Percentiles rank a stretch among this genome's conserved stretches.
phyloP scores from a whole-genome alignment of 2,113 vertebrate species.

The Saguinus midas region DNA sequence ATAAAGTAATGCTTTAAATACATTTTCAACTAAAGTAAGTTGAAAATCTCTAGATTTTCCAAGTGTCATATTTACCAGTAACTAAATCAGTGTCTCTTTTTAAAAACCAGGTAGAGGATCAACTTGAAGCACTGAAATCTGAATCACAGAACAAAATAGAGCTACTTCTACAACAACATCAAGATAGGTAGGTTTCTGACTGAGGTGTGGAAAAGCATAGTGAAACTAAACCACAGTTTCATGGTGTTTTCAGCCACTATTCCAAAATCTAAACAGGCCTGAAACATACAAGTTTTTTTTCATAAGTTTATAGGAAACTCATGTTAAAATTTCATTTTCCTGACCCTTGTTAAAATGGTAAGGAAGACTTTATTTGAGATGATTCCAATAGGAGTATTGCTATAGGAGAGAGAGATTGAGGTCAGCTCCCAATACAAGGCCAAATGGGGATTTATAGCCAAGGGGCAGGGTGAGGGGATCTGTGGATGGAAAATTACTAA shows the following conservation, averaged over 20 bases:
- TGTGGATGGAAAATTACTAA: background rate
- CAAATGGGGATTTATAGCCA: background rate
- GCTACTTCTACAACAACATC: conserved; percentile 79
- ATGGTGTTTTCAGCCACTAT: background rate
- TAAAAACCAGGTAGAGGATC: conserved; percentile 78
- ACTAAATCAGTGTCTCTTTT: conserved; percentile 31
- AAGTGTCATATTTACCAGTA: background rate
- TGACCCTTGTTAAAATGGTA: background rate
- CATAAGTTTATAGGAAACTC: background rate
- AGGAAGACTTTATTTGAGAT: conserved; percentile 1
- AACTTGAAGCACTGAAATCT: conserved; percentile 77
- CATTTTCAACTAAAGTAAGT: background rate
- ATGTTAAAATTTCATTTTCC: background rate
- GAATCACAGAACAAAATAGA: conserved; percentile 75
- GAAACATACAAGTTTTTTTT: background rate
- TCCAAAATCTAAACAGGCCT: background rate
- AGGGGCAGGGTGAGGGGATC: background rate
- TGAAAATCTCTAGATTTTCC: conserved; percentile 28
- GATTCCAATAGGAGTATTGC: background rate
- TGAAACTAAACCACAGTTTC: background rate
- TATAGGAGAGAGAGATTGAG: background rate
- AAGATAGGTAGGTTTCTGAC: conserved; percentile 81
- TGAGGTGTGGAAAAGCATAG: background rate
- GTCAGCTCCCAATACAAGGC: background rate
- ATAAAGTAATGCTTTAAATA: background rate